Evolutionary conservation across 2,113 vertebrate species (phyloP).

Genomic region (Ia io): DNA sequence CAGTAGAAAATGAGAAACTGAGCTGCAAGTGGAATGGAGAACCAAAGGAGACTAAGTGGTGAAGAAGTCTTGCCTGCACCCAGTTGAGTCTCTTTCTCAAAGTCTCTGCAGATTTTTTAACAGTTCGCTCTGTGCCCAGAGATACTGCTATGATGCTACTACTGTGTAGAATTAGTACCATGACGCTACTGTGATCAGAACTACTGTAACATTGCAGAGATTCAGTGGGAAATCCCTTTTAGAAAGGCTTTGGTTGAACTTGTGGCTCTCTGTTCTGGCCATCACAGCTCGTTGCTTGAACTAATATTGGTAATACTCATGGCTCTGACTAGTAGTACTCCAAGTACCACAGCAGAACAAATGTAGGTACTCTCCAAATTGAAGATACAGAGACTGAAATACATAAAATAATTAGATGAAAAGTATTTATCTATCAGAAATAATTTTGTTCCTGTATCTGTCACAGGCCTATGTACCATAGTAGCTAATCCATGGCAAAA

Average conservation of each 20-base stretch:
- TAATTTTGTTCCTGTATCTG: not conserved
- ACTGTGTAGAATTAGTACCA: not conserved
- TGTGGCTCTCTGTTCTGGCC: not conserved
- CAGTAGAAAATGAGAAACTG: not conserved
- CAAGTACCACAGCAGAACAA: not conserved
- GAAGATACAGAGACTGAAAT: not conserved
- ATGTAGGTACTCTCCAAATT: not conserved
- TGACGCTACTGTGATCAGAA: not conserved
- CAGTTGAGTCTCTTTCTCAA: not conserved
- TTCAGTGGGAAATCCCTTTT: not conserved
- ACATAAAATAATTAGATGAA: not conserved
- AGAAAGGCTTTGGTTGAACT: not conserved
- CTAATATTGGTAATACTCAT: not conserved
- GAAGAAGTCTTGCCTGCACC: not conserved
- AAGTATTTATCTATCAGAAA: not conserved
- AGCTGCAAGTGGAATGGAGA: not conserved
- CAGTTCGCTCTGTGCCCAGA: not conserved
- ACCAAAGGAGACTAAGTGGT: not conserved
- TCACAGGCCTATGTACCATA: not conserved
- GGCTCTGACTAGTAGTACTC: not conserved
- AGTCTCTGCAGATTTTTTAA: not conserved
- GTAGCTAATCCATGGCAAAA: not conserved
- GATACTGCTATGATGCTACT: not conserved
- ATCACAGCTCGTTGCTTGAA: not conserved
- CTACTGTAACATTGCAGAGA: not conserved